Evolutionary conservation across 1,140 invertebrate genomes (phyloP), one percentile per base, ranked within the genome.

Genomic region (Pseudomyrmex cubaensis): DNA sequence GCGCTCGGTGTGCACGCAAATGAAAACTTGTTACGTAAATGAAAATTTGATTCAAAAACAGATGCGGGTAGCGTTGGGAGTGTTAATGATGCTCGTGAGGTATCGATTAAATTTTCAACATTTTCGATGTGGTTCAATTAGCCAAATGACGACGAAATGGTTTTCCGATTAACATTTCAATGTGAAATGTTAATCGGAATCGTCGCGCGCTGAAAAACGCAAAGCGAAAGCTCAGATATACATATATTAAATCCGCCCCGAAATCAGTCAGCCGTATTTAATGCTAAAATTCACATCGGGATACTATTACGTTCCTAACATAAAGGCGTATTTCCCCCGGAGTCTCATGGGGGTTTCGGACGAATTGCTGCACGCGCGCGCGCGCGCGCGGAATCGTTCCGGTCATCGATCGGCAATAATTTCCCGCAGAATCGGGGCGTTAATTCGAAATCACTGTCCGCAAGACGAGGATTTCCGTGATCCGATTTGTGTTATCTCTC

Each of bases 401-500:
- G n/a, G 56, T 77, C 61, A 83, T 86, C 56, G 83, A 73, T 57
- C 15, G 25, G 44, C 77, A 56, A 88, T 77, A 88, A 89, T 89
- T 84, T 86, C 74, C 48, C 20, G 4, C 25, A 22, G 56, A 54
- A 86, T 72, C 35, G 54, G 5, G 48, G 46, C 63, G 61, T 89
- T 77, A 86, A 86, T 66, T 89, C 52, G 50, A 73, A 62, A 89
- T 59, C 22, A 56, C 54, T 22, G 59, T 8, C 57, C 52, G 44
- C 70, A 85, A 84, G 82, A 57, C 62, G 50, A 73, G 82, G 75
- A 87, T 88, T 84, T 80, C 74, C 75, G 22, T 87, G 86, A 88
- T 88, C 82, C 82, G 86, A 88, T 88, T 87, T 84, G 70, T 66
- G 48, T 72, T 88, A 85, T 88, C 85, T 70, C 48, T 87, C 56